phyloP scores from a whole-genome alignment of 2,113 vertebrate genomes.

The Nannospalax galili region DNA sequence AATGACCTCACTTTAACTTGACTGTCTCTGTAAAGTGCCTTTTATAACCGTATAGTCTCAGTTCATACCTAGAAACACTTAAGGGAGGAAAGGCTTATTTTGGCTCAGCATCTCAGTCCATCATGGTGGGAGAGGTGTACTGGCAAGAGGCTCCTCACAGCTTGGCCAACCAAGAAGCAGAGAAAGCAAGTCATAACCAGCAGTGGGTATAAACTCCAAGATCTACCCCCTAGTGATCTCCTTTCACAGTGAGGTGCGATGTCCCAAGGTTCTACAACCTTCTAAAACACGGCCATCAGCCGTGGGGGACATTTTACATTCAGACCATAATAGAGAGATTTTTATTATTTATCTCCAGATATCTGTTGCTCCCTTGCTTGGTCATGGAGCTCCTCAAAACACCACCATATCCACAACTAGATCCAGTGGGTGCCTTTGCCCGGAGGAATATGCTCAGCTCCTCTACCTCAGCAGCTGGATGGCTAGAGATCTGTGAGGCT shows the following conservation, averaged over 20 bases:
- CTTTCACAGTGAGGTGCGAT: background rate
- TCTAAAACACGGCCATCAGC: background rate
- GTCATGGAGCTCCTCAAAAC: rapidly evolving
- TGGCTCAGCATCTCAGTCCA: background rate
- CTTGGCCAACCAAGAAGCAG: background rate
- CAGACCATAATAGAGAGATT: background rate
- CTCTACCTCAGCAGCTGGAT: background rate
- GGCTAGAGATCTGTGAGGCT: background rate
- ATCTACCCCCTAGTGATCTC: background rate
- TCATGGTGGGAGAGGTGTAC: background rate
- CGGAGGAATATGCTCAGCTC: background rate
- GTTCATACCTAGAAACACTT: background rate
- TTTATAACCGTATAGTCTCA: background rate
- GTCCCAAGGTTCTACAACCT: background rate
- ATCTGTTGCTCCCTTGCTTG: rapidly evolving
- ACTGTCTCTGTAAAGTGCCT: background rate
- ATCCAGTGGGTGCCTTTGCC: background rate
- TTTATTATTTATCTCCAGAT: background rate
- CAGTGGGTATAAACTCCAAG: background rate
- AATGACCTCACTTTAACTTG: background rate
- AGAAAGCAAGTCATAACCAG: background rate
- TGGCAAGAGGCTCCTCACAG: background rate
- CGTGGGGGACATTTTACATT: background rate
- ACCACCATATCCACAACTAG: too few species aligned
- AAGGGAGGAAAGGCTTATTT: background rate